Evolutionary conservation across 1,140 invertebrate species (phyloP), one percentile per base, ranked within the genome.

Genomic region (Drosophila guanche): DNA sequence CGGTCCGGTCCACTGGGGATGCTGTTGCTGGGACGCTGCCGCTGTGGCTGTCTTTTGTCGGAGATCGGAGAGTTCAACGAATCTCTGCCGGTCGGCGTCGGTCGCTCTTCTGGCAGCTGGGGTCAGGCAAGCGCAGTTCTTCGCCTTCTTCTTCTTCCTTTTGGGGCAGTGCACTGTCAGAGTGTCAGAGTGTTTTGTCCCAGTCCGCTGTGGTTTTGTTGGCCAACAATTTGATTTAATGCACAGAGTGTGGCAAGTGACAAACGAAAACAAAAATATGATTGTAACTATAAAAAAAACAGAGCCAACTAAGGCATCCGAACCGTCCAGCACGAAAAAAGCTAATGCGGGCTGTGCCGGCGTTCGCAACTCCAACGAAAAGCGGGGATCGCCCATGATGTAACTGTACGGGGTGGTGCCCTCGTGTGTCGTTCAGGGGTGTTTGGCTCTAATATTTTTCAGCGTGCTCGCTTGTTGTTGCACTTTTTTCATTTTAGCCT

Each of bases 361-460:
- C 77, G 76, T 75, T 68, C 85, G 80, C 72, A 85, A 85, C 80
- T 84, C 80, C 80, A 84, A 84, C 76, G 76, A 84, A 84, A 76
- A 76, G 16, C 16, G 16, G 16, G 16, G 16, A 20, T 20, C 16
- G 16, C 16, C 16, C 16, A 20, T 20, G 16, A 20, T 1, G 16
- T 1, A 20, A 20, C 16, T 20, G 1, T 20, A 20, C 0, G 1
- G 1, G 16, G 16, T 20, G 16, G 16, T 20, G 0, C 16, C 16
- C 16, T 20, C 16, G 16, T 0, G 1, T 20, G 16, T 0, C 16
- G 16, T 20, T 20, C 16, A 20, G 16, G 16, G 0, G 16, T 20
- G 16, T 20, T 20, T 20, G 16, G 16, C 16, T 20, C 16, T 20
- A 20, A 1, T 20, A 20, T 20, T 20, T 20, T 20, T 20, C 16